Conservation (phyloP, 2,888 invertebrate species). For the Sesamia inferens region DNA sequence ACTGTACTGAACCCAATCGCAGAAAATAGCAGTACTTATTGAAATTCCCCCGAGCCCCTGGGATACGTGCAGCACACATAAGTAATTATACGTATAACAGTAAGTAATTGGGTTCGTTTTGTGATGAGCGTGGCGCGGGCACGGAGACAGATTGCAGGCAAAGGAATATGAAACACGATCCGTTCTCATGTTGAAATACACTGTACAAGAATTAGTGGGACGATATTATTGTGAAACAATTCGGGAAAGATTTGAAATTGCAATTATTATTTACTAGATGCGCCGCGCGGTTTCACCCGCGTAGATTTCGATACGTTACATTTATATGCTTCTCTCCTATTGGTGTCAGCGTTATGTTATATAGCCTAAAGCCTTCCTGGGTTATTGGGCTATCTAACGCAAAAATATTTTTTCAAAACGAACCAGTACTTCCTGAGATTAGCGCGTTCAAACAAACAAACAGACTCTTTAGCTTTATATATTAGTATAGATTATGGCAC, state of each 20-base stretch:
- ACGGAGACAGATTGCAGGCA: conserved; percentile 25
- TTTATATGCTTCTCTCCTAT: no score
- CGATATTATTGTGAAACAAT: not conserved
- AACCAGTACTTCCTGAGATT: no score
- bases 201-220: not conserved
- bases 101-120: conserved; percentile 73
- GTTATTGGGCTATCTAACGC: no score
- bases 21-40: conserved; percentile 14
- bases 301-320: no score
- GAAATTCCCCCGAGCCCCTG: conserved; percentile 16
- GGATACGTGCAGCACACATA: conserved; percentile 2
- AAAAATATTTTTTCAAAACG: no score
- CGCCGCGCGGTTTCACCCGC: no score
- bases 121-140: conserved; percentile 63
- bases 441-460: no score
- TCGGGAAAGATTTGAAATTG: not conserved
- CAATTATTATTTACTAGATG: no score
- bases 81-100: conserved; percentile 20
- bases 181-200: not conserved
- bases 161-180: conserved; percentile 37
- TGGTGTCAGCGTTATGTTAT: no score
- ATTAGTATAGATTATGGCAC: no score
- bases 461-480: no score
- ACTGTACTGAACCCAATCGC: conserved; percentile 30
- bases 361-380: no score